phyloP scores from a whole-genome alignment of 2,888 invertebrate species.

The Torymus auratus region DNA sequence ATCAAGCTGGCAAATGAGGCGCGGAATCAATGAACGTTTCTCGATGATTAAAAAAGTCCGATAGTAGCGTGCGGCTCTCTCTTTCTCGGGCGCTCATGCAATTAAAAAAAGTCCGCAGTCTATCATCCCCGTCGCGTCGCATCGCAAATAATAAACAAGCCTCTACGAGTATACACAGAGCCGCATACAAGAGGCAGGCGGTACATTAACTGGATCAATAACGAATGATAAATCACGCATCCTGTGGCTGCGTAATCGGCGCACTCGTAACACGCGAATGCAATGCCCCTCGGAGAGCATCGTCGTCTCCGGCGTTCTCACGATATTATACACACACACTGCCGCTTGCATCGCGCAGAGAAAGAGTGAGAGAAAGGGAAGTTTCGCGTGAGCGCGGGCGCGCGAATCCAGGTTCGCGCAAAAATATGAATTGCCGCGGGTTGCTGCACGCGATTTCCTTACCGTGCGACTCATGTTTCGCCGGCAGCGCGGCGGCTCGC shows the following conservation, averaged over 20 bases:
- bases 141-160: constrained; percentile 1
- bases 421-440: background rate
- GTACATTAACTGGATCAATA: constrained; percentile 35
- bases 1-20: background rate
- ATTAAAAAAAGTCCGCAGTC: too few species aligned
- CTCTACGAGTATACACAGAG: background rate
- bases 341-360: background rate
- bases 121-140: too few species aligned
- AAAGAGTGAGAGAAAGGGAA: background rate
- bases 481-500: constrained; percentile 48
- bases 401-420: background rate
- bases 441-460: constrained; percentile 36
- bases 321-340: background rate
- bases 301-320: too few species aligned
- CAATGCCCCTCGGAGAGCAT: too few species aligned
- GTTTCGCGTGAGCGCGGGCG: background rate
- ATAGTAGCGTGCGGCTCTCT: background rate
- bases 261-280: background rate
- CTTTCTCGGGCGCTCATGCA: too few species aligned
- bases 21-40: background rate
- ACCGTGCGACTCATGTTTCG: constrained; percentile 49
- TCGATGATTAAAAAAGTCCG: background rate
- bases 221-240: constrained; percentile 37
- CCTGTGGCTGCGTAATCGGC: background rate
- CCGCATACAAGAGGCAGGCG: background rate